These are phyloP conservation scores for Oscheius sp. DNA, from an alignment of 2,888 invertebrate species.

Conservation along the genomic window DNA sequence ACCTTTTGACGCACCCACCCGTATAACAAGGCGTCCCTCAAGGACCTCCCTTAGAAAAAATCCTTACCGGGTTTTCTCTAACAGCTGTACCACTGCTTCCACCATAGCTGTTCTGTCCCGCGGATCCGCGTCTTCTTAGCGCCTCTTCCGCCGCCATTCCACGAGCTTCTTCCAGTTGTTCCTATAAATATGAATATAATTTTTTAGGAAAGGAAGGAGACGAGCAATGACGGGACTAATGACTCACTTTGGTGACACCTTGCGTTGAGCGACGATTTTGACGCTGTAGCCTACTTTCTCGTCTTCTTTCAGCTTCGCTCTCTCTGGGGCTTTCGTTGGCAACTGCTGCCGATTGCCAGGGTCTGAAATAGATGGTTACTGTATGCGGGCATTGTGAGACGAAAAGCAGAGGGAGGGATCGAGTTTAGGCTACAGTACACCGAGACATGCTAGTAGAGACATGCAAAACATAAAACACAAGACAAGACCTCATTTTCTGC, in stretches of 20 bases:
- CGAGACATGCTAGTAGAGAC: neutral
- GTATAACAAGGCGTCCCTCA: neutral
- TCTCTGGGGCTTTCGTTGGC: slow-evolving; percentile 46
- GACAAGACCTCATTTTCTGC: slow-evolving; percentile 50
- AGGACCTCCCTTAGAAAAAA: neutral
- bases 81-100: slow-evolving; percentile 35
- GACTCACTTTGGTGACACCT: slow-evolving; percentile 60
- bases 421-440: neutral
- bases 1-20: neutral
- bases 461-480: neutral
- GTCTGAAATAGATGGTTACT: slow-evolving; percentile 50
- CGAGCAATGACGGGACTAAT: neutral
- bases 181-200: slow-evolving; percentile 34
- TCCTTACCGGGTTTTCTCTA: slow-evolving; percentile 27
- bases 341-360: slow-evolving; percentile 68
- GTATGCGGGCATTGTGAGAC: neutral
- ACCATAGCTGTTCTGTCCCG: neutral
- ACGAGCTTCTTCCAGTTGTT: slow-evolving; percentile 61
- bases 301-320: slow-evolving; percentile 69
- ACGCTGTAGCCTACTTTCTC: slow-evolving; percentile 68
- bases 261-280: slow-evolving; percentile 69
- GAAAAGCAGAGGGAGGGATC: too few species aligned
- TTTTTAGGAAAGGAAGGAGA: neutral
- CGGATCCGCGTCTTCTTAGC: slow-evolving; percentile 33
- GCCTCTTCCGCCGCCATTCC: slow-evolving; percentile 50